Evolutionary conservation across 2,113 vertebrate genomes (phyloP), one percentile per base, ranked within the genome.

Genomic region (Formicarius rufipectus): DNA sequence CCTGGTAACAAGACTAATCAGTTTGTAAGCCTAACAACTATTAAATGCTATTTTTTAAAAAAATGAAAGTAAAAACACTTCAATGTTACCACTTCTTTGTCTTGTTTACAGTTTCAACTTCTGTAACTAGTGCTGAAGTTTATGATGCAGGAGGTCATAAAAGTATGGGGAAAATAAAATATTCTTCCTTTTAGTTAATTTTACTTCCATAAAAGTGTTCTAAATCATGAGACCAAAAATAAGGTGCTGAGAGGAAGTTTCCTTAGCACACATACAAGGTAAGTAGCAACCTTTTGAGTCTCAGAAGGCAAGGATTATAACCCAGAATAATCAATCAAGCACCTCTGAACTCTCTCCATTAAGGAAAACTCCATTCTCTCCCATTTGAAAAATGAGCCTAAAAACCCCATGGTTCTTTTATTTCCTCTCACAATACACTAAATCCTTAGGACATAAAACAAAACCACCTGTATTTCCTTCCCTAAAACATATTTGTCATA

Each of bases 51-150:
- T 25, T 52, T 47, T 50, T 4, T 21, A 40, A 11, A 7, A 11
- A 27, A 5, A 7, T 3, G 5, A 9, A 4, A 3, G 3, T 9
- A 0, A 2, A 11, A 4, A 9, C 35, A 52, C 10, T 4, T 49
- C 45, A 40, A 2, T 19, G 12, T n/a, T 83, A 9, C 12, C 63
- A 24, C 4, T 77, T 79, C 37, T 89, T 77, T 55, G 22, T 12
- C 23, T 27, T 58, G 8, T 66, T 79, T 63, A 42, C 12, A 28
- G 42, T 60, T 78, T 18, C 47, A 35, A 6, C 44, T 71, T 31
- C 55, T 62, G 22, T 50, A 80, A 64, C 1, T 50, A 30, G 4
- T 58, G 14, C 8, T 75, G 33, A 22, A 69, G 15, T 42, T 90
- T 28, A 49, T 35, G 9, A 90, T 49, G 31, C 11, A 64, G 22